Percentiles rank a stretch among this genome's conserved stretches.
Evolutionary conservation across 2,888 invertebrate species (phyloP).

Genomic region (Bombylius discolor): DNA sequence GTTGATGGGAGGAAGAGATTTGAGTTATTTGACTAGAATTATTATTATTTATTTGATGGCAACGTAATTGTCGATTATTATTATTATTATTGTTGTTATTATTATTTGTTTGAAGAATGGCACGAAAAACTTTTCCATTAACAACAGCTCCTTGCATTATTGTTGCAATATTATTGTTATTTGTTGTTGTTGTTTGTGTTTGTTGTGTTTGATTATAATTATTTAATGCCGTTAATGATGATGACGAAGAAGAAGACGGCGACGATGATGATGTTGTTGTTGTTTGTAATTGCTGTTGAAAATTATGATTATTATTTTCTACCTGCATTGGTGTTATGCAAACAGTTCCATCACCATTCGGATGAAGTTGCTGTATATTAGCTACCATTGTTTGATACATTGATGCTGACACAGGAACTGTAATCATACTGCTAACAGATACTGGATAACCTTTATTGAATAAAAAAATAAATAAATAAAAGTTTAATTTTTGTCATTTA

Average conservation of each 20-base stretch:
- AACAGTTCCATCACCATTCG: constrained; percentile 62
- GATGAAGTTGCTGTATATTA: constrained; percentile 66
- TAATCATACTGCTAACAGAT: constrained; percentile 85
- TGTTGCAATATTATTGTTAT: background rate
- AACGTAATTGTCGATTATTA: constrained; percentile 17
- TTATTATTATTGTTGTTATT: no score
- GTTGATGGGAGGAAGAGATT: background rate
- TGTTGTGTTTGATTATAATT: background rate
- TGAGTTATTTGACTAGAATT: constrained; percentile 22
- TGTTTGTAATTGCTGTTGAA: background rate
- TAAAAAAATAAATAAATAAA: constrained; percentile 1
- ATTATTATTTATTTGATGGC: constrained; percentile 22
- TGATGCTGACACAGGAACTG: constrained; percentile 85
- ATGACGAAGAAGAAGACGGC: background rate
- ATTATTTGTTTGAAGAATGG: constrained; percentile 10
- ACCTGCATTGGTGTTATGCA: constrained; percentile 79
- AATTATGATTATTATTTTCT: constrained; percentile 29
- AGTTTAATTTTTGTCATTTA: background rate
- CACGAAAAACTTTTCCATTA: constrained; percentile 13
- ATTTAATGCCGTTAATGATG: background rate
- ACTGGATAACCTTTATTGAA: constrained; percentile 44
- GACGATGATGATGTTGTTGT: background rate
- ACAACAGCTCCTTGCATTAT: background rate
- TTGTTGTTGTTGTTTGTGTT: no score
- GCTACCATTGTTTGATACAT: constrained; percentile 96